Percentiles rank a stretch among this genome's conserved stretches.
Evolutionary conservation across 2,797 vertebrate species (phyloP).

Genomic region (Arremon brunneinucha): DNA sequence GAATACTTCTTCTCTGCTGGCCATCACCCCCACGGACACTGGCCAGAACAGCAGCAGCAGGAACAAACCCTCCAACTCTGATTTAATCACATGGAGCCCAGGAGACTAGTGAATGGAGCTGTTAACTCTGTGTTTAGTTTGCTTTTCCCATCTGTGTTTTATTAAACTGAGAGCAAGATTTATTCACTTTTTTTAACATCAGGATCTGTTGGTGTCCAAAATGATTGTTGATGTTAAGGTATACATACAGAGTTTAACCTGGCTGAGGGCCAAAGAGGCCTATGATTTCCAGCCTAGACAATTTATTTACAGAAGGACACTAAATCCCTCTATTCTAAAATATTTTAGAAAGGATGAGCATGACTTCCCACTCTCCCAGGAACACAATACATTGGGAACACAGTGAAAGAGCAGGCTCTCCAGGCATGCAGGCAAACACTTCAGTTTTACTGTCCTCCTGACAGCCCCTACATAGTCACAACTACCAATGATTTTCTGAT

Average conservation of each 20-base stretch:
- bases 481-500: constrained; percentile 12
- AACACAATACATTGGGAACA: not conserved
- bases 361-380: not conserved
- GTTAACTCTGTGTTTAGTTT: constrained; percentile 59
- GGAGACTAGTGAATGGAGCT: constrained; percentile 60
- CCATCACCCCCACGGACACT: constrained; percentile 61
- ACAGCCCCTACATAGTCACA: not conserved
- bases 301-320: constrained; percentile 45
- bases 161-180: constrained; percentile 56
- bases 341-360: constrained; percentile 24
- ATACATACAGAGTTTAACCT: constrained; percentile 48
- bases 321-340: constrained; percentile 16
- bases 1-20: constrained; percentile 44
- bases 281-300: constrained; percentile 17
- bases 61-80: constrained; percentile 47
- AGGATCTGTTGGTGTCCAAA: constrained; percentile 40
- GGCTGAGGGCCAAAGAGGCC: constrained; percentile 29
- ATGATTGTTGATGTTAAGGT: constrained; percentile 47
- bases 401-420: not conserved
- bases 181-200: constrained; percentile 44
- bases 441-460: constrained; percentile 4
- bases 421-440: constrained; percentile 29
- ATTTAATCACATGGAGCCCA: constrained; percentile 59
- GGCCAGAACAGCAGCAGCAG: constrained; percentile 67
- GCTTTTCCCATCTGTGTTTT: constrained; percentile 66